These are phyloP conservation scores for Aulostomus chinensis DNA, from an alignment of 2,797 vertebrate genomes.

Conservation along the genomic window DNA sequence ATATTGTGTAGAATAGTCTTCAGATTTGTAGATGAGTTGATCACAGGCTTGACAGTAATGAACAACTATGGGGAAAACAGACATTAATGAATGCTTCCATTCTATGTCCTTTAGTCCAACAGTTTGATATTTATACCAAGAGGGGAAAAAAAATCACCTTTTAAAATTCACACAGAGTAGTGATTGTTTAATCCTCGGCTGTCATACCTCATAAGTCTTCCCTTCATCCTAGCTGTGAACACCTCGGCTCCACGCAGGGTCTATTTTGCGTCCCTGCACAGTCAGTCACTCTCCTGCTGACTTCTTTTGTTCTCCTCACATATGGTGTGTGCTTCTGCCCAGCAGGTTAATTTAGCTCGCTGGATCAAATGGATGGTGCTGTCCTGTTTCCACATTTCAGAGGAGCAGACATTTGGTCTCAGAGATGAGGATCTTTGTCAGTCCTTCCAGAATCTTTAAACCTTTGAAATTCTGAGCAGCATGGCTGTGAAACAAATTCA, in stretches of 20 bases:
- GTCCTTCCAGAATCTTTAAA: background rate
- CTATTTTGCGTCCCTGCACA: background rate
- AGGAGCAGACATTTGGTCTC: background rate
- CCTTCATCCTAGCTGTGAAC: conserved; percentile 11
- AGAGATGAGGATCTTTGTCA: background rate
- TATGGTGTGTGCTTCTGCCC: background rate
- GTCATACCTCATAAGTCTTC: conserved; percentile 10
- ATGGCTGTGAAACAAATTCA: background rate
- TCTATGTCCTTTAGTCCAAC: too few relatives aligned
- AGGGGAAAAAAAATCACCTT: too few relatives aligned
- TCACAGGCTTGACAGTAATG: too few relatives aligned
- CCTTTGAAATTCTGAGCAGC: background rate
- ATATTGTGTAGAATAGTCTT: too few relatives aligned
- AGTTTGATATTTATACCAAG: too few relatives aligned
- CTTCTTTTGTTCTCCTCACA: background rate
- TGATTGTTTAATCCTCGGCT: conserved; percentile 3
- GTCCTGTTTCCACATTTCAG: background rate
- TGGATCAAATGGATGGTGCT: too few relatives aligned
- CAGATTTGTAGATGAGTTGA: too few relatives aligned
- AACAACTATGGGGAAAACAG: too few relatives aligned
- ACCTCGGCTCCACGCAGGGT: background rate
- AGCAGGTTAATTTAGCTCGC: background rate
- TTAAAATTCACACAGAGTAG: background rate
- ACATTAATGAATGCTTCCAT: too few relatives aligned
- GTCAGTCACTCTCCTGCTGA: conserved; percentile 4